Evolutionary conservation across 2,797 vertebrate species (phyloP), one percentile per base, ranked within the genome.

Genomic region (Trachops cirrhosus): DNA sequence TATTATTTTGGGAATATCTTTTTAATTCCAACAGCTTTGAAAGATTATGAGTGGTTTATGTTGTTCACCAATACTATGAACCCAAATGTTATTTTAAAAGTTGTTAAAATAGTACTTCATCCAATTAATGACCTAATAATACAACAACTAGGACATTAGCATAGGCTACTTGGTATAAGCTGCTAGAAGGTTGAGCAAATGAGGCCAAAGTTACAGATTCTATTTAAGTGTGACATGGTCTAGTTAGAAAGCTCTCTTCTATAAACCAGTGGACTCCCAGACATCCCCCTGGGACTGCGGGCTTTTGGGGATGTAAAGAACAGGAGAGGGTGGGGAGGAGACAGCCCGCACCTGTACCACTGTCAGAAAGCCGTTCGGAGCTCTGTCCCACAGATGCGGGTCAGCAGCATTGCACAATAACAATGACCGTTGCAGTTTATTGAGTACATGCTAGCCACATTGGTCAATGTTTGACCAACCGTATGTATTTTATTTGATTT

Each of bases 201-300:
- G 73, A 95, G 59, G 85, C 32, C 74, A 70, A 62, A 92, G 57
- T 97, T 77, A 68, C 14, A 79, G 78, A 94, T 75, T 87, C 73
- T 62, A 70, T 70, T 86, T 83, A 88, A 74, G 54, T 29, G 19
- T 46, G 80, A 39, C 67, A 34, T 19, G 64, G 41, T 92, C 75
- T 88, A 91, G 32, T 92, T 79, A 79, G 62, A 52, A 86, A 87
- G 22, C 39, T 85, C 71, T 83, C 4, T 68, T 87, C 44, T 74
- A 37, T 16, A 73, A 73, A 54, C 41, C 71, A 83, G 41, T 73
- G 14, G 16, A 22, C 5, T 71, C 74, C 48, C 18, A 79, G n/a
- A 34, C 12, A 96, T 44, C 44, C 10, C 32, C 15, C 29, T 37
- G 37, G 39, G 52, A 73, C 37, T 32, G 14, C 6, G 1, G 41